A percentile compares a stretch with the other conserved stretches of the same genome.
These are phyloP conservation scores for Falco peregrinus DNA, from an alignment of 2,797 vertebrate genomes.

Conservation along the genomic window DNA sequence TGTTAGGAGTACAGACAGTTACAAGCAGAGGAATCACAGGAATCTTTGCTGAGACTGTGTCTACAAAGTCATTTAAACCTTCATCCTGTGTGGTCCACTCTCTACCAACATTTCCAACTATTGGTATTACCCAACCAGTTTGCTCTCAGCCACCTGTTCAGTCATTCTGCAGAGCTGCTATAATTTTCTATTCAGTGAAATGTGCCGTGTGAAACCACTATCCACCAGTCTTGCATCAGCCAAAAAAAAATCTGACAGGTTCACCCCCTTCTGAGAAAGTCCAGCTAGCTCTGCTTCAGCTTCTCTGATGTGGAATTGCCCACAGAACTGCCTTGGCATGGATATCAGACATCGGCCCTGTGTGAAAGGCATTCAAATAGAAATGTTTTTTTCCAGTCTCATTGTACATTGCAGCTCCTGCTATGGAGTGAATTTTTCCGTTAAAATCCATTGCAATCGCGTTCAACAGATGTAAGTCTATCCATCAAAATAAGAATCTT, in stretches of 20 bases:
- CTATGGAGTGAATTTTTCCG: neutral
- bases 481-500: neutral
- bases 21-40: neutral
- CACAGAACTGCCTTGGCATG: neutral
- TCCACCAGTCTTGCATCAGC: neutral
- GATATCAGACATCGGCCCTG: neutral
- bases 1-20: neutral
- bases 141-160: neutral
- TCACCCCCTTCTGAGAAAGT: neutral
- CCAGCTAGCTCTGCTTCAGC: neutral
- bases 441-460: neutral
- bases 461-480: neutral
- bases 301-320: neutral
- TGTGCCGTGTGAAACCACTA: neutral
- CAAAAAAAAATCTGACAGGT: neutral
- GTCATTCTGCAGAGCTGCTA: neutral
- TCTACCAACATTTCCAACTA: neutral
- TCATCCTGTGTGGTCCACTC: neutral
- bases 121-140: neutral
- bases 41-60: neutral
- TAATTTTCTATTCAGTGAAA: neutral
- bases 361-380: neutral
- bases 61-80: neutral
- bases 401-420: neutral
- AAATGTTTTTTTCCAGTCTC: neutral